Evolutionary conservation across 1,140 invertebrate genomes (phyloP).

Genomic region (Drosophila virilis): DNA sequence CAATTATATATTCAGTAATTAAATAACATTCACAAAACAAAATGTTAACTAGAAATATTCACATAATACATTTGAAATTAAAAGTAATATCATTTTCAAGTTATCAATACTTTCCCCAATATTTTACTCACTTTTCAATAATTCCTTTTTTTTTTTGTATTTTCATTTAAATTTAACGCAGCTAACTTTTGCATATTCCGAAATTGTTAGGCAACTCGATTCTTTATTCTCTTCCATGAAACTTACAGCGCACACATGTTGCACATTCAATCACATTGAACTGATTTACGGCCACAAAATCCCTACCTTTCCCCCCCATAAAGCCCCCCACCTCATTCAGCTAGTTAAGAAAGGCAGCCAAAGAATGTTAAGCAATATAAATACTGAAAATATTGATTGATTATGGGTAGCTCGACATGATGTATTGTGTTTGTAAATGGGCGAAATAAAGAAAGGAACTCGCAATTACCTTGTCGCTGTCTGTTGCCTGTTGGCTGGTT

Average conservation of each 20-base stretch:
- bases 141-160: background rate
- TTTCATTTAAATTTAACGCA: background rate
- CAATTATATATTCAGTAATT: background rate
- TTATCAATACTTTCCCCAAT: background rate
- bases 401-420: constrained; percentile 66
- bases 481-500: background rate
- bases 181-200: background rate
- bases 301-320: background rate
- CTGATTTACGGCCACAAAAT: constrained; percentile 16
- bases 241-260: constrained; percentile 22
- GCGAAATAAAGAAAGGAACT: constrained; percentile 33
- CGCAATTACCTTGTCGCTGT: constrained; percentile 61
- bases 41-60: background rate
- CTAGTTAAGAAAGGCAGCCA: constrained; percentile 12
- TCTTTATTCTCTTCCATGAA: background rate
- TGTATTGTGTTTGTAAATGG: constrained; percentile 62
- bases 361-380: constrained; percentile 50
- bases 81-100: too few species aligned
- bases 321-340: background rate
- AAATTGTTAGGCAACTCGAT: background rate
- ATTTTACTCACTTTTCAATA: background rate
- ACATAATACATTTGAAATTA: too few species aligned
- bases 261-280: constrained; percentile 16
- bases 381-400: constrained; percentile 70
- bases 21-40: background rate